phyloP scores from a whole-genome alignment of 2,113 vertebrate species.

The Rhizomys pruinosus region DNA sequence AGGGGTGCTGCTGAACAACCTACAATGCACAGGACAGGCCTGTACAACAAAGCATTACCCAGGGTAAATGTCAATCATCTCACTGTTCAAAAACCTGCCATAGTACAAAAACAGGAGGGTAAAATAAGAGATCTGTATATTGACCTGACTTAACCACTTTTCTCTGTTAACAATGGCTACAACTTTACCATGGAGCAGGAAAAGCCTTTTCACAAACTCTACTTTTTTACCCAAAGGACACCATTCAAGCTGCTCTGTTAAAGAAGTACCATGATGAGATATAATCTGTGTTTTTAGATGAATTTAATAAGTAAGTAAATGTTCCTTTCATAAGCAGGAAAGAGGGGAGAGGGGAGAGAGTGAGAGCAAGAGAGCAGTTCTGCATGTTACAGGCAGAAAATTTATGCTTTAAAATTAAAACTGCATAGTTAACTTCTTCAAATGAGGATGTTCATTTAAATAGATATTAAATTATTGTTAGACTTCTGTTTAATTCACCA shows the following conservation, averaged over 20 bases:
- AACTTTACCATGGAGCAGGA: neutral
- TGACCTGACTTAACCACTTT: neutral
- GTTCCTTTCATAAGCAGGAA: too few relatives aligned
- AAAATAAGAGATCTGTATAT: neutral
- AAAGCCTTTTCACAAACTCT: constrained; percentile 17
- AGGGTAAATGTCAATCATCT: neutral
- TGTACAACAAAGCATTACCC: constrained; percentile 2
- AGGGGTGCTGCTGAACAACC: neutral
- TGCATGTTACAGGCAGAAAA: too few relatives aligned
- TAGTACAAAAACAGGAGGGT: neutral
- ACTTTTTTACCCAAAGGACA: constrained; percentile 28
- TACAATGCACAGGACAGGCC: neutral
- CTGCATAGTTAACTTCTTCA: too few relatives aligned
- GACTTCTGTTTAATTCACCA: too few relatives aligned
- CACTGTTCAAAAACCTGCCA: neutral
- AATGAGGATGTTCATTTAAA: too few relatives aligned
- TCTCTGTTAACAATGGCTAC: neutral
- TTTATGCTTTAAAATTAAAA: too few relatives aligned
- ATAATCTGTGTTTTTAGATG: too few relatives aligned
- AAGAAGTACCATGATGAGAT: too few relatives aligned
- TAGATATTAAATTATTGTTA: too few relatives aligned
- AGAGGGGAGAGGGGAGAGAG: too few relatives aligned
- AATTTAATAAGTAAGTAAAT: too few relatives aligned
- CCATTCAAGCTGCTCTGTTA: neutral
- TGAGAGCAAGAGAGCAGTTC: too few relatives aligned